phyloP scores from a whole-genome alignment of 2,888 invertebrate genomes.

The Andrena marginata region DNA sequence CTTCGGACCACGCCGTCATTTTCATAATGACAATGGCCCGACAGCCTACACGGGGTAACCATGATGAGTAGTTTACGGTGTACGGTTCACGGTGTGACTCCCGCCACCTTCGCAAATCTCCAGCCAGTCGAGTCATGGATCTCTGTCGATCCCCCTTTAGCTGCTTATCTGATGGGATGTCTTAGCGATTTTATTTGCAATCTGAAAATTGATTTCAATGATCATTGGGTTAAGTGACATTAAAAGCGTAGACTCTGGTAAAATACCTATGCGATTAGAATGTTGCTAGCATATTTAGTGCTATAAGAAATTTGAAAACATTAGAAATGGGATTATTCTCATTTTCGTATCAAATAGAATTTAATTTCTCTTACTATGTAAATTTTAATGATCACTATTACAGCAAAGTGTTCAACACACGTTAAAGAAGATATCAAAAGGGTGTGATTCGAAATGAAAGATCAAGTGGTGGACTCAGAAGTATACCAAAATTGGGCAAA shows the following conservation, averaged over 20 bases:
- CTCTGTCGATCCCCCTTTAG: constrained; percentile 23
- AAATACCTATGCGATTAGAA: no score
- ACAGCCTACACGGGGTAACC: constrained; percentile 67
- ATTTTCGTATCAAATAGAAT: background rate
- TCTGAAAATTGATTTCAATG: background rate
- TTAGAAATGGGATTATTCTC: background rate
- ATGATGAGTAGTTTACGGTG: constrained; percentile 76
- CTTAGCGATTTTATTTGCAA: constrained; percentile 22
- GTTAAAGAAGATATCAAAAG: no score
- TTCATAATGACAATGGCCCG: constrained; percentile 77
- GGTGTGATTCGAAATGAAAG: no score
- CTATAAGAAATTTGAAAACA: background rate
- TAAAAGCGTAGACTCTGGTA: background rate
- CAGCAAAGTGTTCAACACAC: no score
- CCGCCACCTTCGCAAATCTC: constrained; percentile 75
- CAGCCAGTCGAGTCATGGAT: constrained; percentile 54
- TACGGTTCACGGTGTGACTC: constrained; percentile 67
- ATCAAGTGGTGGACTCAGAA: no score
- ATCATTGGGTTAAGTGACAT: background rate
- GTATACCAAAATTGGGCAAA: no score
- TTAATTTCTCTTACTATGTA: background rate
- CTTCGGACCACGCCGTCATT: constrained; percentile 71
- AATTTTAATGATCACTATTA: no score
- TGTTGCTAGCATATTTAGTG: background rate
- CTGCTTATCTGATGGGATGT: constrained; percentile 12